Evolutionary conservation across 2,888 invertebrate species (phyloP).

Genomic region (Polia nebulosa): DNA sequence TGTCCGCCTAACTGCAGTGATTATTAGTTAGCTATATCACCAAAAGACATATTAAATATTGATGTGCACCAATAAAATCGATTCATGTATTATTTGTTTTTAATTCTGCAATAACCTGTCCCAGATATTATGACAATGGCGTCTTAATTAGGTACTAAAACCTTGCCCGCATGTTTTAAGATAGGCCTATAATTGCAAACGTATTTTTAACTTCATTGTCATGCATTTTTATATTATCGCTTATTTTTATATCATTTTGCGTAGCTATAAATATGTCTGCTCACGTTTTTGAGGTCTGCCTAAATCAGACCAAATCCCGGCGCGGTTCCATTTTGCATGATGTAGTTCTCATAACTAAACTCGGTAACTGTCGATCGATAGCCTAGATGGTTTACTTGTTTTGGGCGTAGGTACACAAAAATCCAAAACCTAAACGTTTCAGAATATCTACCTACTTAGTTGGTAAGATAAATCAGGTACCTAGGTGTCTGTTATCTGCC

Average conservation of each 20-base stretch:
- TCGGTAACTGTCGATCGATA: too few relatives aligned
- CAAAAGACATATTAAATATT: neutral
- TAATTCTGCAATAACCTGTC: slow-evolving; percentile 24
- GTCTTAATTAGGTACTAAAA: slow-evolving; percentile 46
- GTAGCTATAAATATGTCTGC: neutral
- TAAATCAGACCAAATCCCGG: neutral
- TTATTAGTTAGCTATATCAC: too few relatives aligned
- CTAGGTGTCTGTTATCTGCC: too few relatives aligned
- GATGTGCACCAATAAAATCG: neutral
- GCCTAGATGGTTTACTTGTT: too few relatives aligned
- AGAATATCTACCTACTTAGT: too few relatives aligned
- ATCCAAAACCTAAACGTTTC: too few relatives aligned
- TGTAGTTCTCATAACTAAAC: too few relatives aligned
- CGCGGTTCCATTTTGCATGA: too few relatives aligned
- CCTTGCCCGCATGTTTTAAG: slow-evolving; percentile 61
- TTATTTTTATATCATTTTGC: slow-evolving; percentile 8
- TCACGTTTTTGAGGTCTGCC: neutral
- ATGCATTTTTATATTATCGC: slow-evolving; percentile 19
- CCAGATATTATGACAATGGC: slow-evolving; percentile 42
- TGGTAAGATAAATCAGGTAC: too few relatives aligned
- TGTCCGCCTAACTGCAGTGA: too few relatives aligned
- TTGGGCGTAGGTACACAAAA: too few relatives aligned
- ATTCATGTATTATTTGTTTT: neutral
- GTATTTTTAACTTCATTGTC: slow-evolving; percentile 60
- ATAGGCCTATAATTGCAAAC: slow-evolving; percentile 46